Evolutionary conservation across 2,113 vertebrate species (phyloP), one percentile per base, ranked within the genome.

Genomic region (Calyptomena viridis): DNA sequence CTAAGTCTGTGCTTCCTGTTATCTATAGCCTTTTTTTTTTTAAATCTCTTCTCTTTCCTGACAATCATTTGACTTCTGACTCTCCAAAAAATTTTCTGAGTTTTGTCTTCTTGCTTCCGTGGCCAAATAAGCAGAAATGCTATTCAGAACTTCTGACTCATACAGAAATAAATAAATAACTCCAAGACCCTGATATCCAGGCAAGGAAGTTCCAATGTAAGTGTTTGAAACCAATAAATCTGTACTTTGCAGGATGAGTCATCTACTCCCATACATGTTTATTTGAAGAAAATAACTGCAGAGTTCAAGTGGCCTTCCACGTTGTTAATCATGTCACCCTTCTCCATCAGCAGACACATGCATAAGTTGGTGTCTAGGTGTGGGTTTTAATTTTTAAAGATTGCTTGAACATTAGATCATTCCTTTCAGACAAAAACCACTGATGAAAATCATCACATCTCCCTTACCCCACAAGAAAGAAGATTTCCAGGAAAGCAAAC

Each of bases 101-200:
- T 16, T 85, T 67, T 82, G 7, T 64, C n/a, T 90, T 60, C 59
- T n/a, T 66, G 33, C 23, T 75, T 82, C 33, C 67, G 53, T 44
- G 47, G 49, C 60, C 67, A 83, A 6, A 22, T 69, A 56, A 90
- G 50, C 24, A 90, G 67, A 68, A 92, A 73, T 7, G 44, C 78
- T 78, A 71, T 85, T 90, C 58, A 90, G 44, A 90, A 79, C 44
- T 83, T 85, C 79, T 95, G 79, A 90, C 33, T 95, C 56, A 72
- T 20, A 58, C 11, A 88, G 40, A 94, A 93, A 62, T 55, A 85
- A 86, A 66, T 55, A 69, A 90, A 60, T 66, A 90, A 68, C 2
- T 5, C 37, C 19, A 68, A 46, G 22, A 44, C 18, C 5, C 24
- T 15, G 35, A 63, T 44, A 53, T 42, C 56, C 68, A 79, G 33